A percentile compares a stretch with the other conserved stretches of the same genome.
phyloP scores from a whole-genome alignment of 37 sponge, comb jelly and placozoan species.

The Dysidea cf. avara region DNA sequence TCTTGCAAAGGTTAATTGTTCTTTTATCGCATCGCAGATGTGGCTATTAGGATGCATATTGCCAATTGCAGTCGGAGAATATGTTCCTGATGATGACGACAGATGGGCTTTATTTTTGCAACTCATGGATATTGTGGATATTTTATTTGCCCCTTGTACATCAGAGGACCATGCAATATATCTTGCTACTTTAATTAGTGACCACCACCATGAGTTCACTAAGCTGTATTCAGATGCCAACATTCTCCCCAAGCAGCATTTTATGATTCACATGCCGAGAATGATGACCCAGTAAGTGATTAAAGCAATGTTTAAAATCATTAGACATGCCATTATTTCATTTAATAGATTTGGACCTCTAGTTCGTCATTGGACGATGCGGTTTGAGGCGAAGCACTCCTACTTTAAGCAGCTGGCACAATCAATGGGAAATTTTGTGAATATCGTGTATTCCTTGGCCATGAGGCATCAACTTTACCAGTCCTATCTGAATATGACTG shows the following conservation, averaged over 20 bases:
- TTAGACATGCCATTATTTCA: neutral
- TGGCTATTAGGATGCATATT: neutral
- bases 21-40: too few relatives aligned
- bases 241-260: constrained; percentile 3
- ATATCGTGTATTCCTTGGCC: neutral
- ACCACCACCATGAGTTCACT: neutral
- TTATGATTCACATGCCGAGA: constrained; percentile 1
- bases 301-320: neutral
- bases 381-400: constrained; percentile 2
- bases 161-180: constrained; percentile 4
- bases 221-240: too few relatives aligned
- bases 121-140: neutral
- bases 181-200: constrained; percentile 2
- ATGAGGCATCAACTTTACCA: neutral
- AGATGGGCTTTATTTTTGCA: neutral
- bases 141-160: neutral
- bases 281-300: neutral
- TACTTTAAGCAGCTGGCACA: constrained; percentile 4
- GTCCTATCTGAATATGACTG: neutral
- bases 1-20: too few relatives aligned
- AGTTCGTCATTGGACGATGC: constrained; percentile 2
- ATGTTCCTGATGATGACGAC: neutral
- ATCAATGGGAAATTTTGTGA: neutral
- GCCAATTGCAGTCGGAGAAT: neutral
- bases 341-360: neutral